Percentiles rank a stretch among this genome's conserved stretches.
phyloP scores from a whole-genome alignment of 1,140 invertebrate genomes.

The Drosophila bipectinata region DNA sequence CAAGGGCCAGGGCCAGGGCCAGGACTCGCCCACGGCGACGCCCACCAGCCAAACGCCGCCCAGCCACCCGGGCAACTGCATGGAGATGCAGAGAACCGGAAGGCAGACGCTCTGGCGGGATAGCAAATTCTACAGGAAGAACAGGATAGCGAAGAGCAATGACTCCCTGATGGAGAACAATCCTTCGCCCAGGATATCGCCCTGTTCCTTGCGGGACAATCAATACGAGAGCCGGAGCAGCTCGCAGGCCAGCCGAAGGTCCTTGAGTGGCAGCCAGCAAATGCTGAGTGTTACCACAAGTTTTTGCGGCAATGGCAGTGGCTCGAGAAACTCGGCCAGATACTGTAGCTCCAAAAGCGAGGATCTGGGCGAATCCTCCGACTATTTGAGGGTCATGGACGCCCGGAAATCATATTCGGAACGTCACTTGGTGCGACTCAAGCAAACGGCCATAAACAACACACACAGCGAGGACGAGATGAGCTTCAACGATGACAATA shows the following conservation, averaged over 20 bases:
- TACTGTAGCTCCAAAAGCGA: constrained; percentile 82
- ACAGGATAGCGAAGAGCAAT: constrained; percentile 82
- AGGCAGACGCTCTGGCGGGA: constrained; percentile 79
- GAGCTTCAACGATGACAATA: constrained; percentile 83
- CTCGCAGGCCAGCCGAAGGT: constrained; percentile 66
- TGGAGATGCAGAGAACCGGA: constrained; percentile 69
- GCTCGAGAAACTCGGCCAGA: constrained; percentile 35
- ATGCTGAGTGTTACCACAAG: constrained; percentile 77
- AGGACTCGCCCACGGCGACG: constrained; percentile 44
- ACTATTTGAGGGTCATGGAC: constrained; percentile 79
- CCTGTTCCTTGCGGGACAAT: constrained; percentile 77
- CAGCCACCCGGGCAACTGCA: constrained; percentile 43
- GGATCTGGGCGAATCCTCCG: constrained; percentile 71
- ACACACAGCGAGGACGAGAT: constrained; percentile 78
- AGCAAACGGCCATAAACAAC: constrained; percentile 82
- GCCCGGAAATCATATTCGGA: constrained; percentile 81
- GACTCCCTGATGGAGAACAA: constrained; percentile 80
- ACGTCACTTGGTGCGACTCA: constrained; percentile 75
- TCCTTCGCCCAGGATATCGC: constrained; percentile 70
- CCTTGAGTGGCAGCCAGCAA: constrained; percentile 70
- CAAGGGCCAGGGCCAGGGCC: constrained; percentile 69
- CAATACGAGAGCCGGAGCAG: constrained; percentile 71
- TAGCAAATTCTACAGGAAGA: constrained; percentile 83
- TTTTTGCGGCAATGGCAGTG: constrained; percentile 57
- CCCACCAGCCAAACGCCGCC: constrained; percentile 54